Percentiles rank a stretch among this genome's conserved stretches.
Conservation (phyloP, 2,113 vertebrate genomes). For the Colius striatus region DNA sequence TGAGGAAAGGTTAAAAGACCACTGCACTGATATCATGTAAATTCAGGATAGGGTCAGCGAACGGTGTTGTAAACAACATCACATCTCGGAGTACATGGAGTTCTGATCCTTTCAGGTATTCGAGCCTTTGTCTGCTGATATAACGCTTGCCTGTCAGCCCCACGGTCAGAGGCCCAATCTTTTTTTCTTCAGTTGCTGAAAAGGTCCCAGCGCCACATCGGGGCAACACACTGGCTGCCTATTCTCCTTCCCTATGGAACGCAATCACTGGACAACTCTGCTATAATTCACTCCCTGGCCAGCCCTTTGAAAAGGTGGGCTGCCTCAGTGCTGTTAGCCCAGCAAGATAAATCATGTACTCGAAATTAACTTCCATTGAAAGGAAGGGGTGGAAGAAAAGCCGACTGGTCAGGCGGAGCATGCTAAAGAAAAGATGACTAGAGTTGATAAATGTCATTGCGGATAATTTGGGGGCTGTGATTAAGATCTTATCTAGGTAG, state of each 20-base stretch:
- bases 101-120: constrained; percentile 86
- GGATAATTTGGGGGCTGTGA: constrained; percentile 87
- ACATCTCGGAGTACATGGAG: constrained; percentile 69
- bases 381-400: constrained; percentile 80
- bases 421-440: constrained; percentile 79
- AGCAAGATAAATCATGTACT: constrained; percentile 89
- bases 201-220: constrained; percentile 83
- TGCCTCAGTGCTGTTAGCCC: constrained; percentile 81
- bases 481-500: constrained; percentile 92
- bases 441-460: constrained; percentile 86
- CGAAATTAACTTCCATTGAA: constrained; percentile 93
- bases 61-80: constrained; percentile 75
- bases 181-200: constrained; percentile 82
- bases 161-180: constrained; percentile 86
- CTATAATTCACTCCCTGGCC: constrained; percentile 89
- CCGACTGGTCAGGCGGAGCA: constrained; percentile 77
- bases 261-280: constrained; percentile 93
- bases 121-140: constrained; percentile 85
- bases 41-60: constrained; percentile 66
- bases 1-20: constrained; percentile 32
- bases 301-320: constrained; percentile 88
- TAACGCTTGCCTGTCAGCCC: constrained; percentile 81
- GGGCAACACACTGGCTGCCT: constrained; percentile 84
- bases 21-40: constrained; percentile 66
- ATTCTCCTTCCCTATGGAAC: constrained; percentile 88